phyloP scores from a whole-genome alignment of 2,797 vertebrate species.

The Helarctos malayanus region DNA sequence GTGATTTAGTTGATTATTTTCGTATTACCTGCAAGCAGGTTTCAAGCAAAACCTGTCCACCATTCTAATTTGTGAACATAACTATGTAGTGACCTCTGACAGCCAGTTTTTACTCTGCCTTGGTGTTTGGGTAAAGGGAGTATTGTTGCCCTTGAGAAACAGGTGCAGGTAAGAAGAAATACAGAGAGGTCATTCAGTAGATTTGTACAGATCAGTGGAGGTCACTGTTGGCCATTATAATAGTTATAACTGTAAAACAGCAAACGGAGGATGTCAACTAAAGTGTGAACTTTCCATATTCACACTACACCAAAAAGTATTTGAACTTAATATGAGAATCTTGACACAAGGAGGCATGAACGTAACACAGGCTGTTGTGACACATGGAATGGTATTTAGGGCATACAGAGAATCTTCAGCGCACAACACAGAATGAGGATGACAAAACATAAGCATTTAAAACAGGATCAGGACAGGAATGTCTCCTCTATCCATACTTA shows the following conservation, averaged over 20 bases:
- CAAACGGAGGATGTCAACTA: not conserved
- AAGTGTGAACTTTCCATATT: slow-evolving; percentile 12
- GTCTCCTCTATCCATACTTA: not conserved
- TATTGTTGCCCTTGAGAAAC: slow-evolving; percentile 45
- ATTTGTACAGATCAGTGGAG: not conserved
- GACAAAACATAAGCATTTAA: not conserved
- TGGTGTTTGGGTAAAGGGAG: not conserved
- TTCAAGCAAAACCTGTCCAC: slow-evolving; percentile 22
- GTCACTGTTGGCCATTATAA: not conserved
- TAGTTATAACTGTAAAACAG: slow-evolving; percentile 38
- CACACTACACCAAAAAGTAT: slow-evolving; percentile 26
- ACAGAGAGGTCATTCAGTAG: not conserved
- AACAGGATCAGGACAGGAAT: not conserved
- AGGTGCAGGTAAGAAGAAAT: not conserved
- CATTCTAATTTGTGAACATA: slow-evolving; percentile 62
- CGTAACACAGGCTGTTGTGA: not conserved
- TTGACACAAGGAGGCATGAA: not conserved
- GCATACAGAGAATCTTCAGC: not conserved
- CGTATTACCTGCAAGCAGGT: slow-evolving; percentile 21
- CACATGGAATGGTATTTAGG: not conserved
- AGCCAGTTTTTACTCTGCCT: slow-evolving; percentile 4
- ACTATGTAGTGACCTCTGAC: slow-evolving; percentile 17
- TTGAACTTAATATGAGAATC: slow-evolving; percentile 48
- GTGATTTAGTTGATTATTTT: slow-evolving; percentile 68
- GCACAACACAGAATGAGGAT: not conserved